Evolutionary conservation across 2,113 vertebrate species (phyloP).

Genomic region (Synchiropus splendidus): DNA sequence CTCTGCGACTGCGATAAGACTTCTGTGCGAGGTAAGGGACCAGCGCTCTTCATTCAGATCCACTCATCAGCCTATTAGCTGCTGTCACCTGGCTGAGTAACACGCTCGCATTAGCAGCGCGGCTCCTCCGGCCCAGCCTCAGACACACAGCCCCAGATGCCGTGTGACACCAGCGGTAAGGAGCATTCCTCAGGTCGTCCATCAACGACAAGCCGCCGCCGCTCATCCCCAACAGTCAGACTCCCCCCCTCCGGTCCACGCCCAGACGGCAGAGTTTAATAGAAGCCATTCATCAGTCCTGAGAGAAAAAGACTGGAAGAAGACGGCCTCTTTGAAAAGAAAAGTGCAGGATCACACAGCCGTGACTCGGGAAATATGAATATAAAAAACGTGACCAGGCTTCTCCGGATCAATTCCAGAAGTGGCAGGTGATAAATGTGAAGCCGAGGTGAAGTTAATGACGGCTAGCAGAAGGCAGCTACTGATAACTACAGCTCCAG

Average conservation of each 20-base stretch:
- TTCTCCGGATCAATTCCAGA: constrained; percentile 8
- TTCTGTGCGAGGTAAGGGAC: constrained; percentile 19
- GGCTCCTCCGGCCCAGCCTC: constrained; percentile 4
- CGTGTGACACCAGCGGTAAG: constrained; percentile 52
- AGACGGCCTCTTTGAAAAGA: constrained; percentile 9
- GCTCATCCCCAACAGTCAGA: constrained; percentile 5
- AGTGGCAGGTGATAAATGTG: constrained; percentile 33
- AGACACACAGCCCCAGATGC: constrained; percentile 49
- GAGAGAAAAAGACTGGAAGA: too few species aligned
- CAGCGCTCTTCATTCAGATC: constrained; percentile 36
- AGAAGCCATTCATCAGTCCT: constrained; percentile 56
- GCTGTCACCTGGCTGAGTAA: constrained; percentile 31
- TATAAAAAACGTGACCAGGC: too few species aligned
- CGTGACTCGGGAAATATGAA: too few species aligned
- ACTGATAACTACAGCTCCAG: constrained; percentile 32
- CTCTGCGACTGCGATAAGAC: constrained; percentile 41
- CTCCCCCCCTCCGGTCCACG: constrained; percentile 22
- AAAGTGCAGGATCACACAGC: constrained; percentile 16
- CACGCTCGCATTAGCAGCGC: constrained; percentile 9
- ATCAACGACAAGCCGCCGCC: constrained; percentile 41
- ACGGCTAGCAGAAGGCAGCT: constrained; percentile 28
- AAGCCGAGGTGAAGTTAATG: constrained; percentile 18
- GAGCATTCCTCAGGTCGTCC: constrained; percentile 54
- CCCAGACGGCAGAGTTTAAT: constrained; percentile 54
- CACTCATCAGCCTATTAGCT: constrained; percentile 39